These are phyloP conservation scores for Calameuta filiformis DNA, from an alignment of 2,888 invertebrate species.

Conservation along the genomic window DNA sequence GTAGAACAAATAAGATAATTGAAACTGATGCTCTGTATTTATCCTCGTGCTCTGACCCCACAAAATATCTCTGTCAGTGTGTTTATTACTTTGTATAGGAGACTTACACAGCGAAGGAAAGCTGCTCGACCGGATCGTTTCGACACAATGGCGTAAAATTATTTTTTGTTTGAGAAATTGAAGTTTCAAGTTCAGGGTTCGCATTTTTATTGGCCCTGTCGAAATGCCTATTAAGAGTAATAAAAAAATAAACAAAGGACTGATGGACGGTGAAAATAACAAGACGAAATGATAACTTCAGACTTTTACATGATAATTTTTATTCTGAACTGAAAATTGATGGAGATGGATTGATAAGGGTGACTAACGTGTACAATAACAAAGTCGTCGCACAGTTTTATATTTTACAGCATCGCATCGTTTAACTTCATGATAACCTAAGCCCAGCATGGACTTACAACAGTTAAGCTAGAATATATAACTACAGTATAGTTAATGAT, in stretches of 20 bases:
- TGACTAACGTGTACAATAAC: neutral
- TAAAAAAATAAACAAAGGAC: neutral
- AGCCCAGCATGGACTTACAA: neutral
- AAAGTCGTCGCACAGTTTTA: neutral
- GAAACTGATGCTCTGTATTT: neutral
- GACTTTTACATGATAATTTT: neutral
- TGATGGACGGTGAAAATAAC: neutral
- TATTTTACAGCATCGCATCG: neutral
- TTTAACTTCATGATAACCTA: neutral
- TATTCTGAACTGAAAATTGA: neutral
- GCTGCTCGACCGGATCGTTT: neutral
- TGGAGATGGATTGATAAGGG: neutral
- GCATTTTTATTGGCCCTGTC: neutral
- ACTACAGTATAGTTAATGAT: neutral
- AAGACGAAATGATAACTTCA: neutral
- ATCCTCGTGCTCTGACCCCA: neutral
- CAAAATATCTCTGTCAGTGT: neutral
- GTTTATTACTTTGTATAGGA: neutral
- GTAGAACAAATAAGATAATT: neutral
- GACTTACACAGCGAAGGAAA: neutral
- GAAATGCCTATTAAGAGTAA: neutral
- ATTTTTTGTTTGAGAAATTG: neutral
- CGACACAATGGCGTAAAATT: neutral
- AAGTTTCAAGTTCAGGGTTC: neutral
- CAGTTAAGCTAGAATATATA: neutral